Base-by-base conservation (phyloP, 2,797 vertebrate genomes). In the Chromis chromis region DNA sequence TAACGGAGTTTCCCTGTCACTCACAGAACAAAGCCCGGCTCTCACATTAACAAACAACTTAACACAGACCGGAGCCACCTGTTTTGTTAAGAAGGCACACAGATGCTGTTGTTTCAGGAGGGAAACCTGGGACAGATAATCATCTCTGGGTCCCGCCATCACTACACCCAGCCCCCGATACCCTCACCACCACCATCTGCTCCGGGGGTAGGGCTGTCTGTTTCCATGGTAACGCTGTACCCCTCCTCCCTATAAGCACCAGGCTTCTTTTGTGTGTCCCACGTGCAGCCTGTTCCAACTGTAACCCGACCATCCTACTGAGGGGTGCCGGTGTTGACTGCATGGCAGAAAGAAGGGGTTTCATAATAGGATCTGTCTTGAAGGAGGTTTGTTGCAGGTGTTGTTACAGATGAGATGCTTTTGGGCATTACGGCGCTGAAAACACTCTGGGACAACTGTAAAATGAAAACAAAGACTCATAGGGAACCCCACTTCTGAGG, bases 131-230 rank as follows among this genome's bases (percentile, higher is more conserved):
- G 76, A 84, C 55, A 85, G 85, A 90, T 91, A 86, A 78, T 86
- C 70, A 88, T 91, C 80, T 87, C 61, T 66, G 54, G 56, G 48
- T 85, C 83, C 86, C 87, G 57, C 85, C 88, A 76, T 79, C 86
- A 27, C 69, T 82, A 55, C 85, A 74, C 91, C 79, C 91, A 87
- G 72, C 88, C 87, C 90, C 89, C 87, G 81, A 91, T 69, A 87
- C 70, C 88, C 87, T 74, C 83, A 85, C 86, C 85, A 82, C 85
- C 77, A 90, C 93, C 93, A 94, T 94, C 94, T 94, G 94, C 82
- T 91, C 57, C 36, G 84, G 88, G 85, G 89, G 90, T 84, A 86
- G 90, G 90, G 86, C 88, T 56, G 86, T 91, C 88, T 89, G 91
- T 94, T 93, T 94, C 93, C 86, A 94, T 91, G 81, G 91, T n/a